Conservation (phyloP, 2,797 vertebrate genomes). For the Trachurus trachurus region DNA sequence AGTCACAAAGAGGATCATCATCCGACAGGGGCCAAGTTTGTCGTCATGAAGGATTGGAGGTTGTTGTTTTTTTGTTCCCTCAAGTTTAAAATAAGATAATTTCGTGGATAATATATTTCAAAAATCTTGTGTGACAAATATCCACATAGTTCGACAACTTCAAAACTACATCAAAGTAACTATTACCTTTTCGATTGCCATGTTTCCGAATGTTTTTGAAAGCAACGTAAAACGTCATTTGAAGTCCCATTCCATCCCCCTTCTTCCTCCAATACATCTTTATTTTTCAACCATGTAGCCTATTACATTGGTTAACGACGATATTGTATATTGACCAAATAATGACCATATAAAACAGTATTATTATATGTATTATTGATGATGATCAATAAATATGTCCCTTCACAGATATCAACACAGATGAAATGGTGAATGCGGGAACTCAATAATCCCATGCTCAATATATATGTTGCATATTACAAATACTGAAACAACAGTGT, state of each 20-base stretch:
- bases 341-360: too few relatives aligned
- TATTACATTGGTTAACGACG: neutral
- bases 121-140: neutral
- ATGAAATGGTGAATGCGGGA: too few relatives aligned
- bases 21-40: neutral
- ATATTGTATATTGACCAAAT: too few relatives aligned
- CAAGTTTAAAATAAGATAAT: accelerated
- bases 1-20: accelerated
- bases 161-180: neutral
- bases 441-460: neutral
- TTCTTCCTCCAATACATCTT: slow-evolving; percentile 6
- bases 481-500: neutral
- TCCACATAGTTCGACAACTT: neutral
- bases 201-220: slow-evolving; percentile 22
- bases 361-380: too few relatives aligned
- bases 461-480: neutral
- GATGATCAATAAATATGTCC: too few relatives aligned
- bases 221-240: slow-evolving; percentile 57
- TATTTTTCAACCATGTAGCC: slow-evolving; percentile 25
- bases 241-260: slow-evolving; percentile 21
- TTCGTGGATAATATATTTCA: neutral
- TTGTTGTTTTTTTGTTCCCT: neutral
- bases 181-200: neutral
- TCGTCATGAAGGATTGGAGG: accelerated
- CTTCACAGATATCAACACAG: too few relatives aligned